These are phyloP conservation scores for Clarias laeviceps DNA, from an alignment of 2,797 vertebrate species.

Conservation along the genomic window DNA sequence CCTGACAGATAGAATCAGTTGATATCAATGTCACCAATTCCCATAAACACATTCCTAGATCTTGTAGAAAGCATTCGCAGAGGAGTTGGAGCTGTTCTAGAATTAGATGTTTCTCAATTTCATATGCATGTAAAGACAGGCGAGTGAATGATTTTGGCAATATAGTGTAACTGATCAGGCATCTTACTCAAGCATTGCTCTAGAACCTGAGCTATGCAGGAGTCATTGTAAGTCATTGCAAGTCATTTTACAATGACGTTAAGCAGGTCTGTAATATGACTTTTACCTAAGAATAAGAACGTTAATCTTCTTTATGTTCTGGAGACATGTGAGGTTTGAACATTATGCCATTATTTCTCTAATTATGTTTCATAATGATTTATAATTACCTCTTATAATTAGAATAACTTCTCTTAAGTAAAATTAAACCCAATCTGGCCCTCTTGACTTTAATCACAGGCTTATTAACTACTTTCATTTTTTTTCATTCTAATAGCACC, in stretches of 20 bases:
- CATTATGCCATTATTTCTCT: background rate
- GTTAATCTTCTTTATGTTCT: no score
- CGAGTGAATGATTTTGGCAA: no score
- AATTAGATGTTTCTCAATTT: no score
- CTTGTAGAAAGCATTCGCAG: no score
- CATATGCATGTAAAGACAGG: no score
- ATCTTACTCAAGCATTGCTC: background rate
- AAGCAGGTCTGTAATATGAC: background rate
- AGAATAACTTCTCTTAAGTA: background rate
- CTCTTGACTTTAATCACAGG: background rate
- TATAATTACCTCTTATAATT: background rate
- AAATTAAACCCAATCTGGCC: background rate
- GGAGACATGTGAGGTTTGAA: background rate
- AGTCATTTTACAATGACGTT: background rate
- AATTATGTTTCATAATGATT: background rate
- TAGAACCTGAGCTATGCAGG: background rate
- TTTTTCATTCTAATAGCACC: background rate
- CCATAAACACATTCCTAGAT: no score
- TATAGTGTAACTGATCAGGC: background rate
- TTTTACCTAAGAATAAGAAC: background rate
- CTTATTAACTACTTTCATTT: background rate
- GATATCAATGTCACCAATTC: no score
- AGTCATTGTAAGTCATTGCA: no score
- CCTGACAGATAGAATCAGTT: no score
- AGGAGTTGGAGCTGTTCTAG: no score